Percentiles rank a stretch among this genome's conserved stretches.
Evolutionary conservation across 2,888 invertebrate genomes (phyloP).

Genomic region (Ischnura elegans): DNA sequence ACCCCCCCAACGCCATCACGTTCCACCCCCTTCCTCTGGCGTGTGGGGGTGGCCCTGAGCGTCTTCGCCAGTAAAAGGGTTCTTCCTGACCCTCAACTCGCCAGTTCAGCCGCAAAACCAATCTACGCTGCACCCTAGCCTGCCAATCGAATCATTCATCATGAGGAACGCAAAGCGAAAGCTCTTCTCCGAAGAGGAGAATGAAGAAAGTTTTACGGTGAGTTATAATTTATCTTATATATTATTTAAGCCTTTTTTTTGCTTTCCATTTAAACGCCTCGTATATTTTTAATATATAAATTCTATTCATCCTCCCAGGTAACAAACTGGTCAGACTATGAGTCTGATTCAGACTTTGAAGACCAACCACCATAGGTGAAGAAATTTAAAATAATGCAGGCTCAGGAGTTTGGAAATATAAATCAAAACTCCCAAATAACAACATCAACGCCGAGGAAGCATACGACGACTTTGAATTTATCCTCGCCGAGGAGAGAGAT

Average conservation of each 20-base stretch:
- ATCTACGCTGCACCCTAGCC: slow-evolving; percentile 14
- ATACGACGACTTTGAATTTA: not conserved
- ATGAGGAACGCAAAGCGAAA: slow-evolving; percentile 3
- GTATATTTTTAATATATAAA: not conserved
- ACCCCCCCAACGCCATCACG: not conserved
- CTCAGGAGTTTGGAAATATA: not conserved
- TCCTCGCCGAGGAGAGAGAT: not conserved
- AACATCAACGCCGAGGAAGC: not conserved
- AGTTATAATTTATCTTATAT: not conserved
- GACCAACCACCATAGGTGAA: slow-evolving; percentile 17
- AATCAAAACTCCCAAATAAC: slow-evolving; percentile 1
- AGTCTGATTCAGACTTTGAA: slow-evolving; percentile 17
- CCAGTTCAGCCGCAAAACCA: not conserved
- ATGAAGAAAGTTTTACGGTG: slow-evolving; percentile 2
- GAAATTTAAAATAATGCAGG: slow-evolving; percentile 17
- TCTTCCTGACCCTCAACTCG: slow-evolving; percentile 3
- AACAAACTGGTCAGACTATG: slow-evolving; percentile 17
- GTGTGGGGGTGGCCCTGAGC: slow-evolving; percentile 16
- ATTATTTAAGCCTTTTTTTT: not conserved
- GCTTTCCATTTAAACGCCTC: not conserved
- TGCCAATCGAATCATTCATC: not conserved
- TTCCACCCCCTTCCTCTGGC: not conserved
- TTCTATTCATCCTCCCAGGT: not conserved
- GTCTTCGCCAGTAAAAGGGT: slow-evolving; percentile 1
- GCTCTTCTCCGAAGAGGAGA: slow-evolving; percentile 3